Evolutionary conservation across 2,113 vertebrate genomes (phyloP).

Genomic region (Phoxinus phoxinus): DNA sequence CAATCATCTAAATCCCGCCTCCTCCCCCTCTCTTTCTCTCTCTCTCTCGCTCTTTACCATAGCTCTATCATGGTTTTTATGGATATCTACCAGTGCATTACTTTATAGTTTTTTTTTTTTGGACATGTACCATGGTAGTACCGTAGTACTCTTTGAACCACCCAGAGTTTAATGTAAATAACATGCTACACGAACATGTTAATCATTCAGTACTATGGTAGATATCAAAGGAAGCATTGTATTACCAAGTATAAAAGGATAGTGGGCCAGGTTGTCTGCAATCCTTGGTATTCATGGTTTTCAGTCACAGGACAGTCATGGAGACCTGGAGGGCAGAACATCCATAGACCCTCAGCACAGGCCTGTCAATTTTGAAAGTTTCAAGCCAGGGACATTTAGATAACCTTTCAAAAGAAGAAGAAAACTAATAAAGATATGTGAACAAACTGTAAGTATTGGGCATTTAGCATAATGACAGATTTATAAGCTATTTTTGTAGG

Average conservation of each 20-base stretch:
- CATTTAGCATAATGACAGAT: no score
- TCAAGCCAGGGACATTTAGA: no score
- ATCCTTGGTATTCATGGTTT: not conserved
- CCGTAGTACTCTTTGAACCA: not conserved
- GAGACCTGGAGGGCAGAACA: not conserved
- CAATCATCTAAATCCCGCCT: slow-evolving; percentile 6
- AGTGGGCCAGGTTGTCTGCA: not conserved
- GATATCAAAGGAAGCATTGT: not conserved
- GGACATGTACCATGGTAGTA: no score
- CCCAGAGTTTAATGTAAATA: not conserved
- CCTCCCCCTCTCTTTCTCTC: not conserved
- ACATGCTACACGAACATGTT: not conserved
- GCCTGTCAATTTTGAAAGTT: no score
- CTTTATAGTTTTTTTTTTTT: not conserved
- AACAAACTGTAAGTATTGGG: not conserved
- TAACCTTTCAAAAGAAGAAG: no score
- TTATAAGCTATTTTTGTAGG: no score
- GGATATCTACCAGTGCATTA: not conserved
- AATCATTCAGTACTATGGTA: not conserved
- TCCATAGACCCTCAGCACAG: not conserved
- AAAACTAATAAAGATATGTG: not conserved
- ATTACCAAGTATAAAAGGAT: not conserved
- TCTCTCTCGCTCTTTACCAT: slow-evolving; percentile 1
- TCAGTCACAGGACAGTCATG: not conserved
- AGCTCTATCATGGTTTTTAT: not conserved